Conservation (phyloP, 2,888 invertebrate species). For the Phasia obesa region DNA sequence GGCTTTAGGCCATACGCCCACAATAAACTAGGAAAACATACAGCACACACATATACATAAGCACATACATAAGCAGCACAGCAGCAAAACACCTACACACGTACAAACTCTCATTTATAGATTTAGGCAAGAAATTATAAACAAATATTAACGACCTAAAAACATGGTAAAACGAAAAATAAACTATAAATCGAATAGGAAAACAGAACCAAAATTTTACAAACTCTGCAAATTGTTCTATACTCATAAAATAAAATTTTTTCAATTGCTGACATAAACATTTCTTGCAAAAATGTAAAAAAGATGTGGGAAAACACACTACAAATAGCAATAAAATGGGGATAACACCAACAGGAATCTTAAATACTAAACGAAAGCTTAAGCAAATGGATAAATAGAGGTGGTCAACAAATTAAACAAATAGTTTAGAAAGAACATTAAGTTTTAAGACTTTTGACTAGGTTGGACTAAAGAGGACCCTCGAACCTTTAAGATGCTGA, state of each 20-base stretch:
- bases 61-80: not conserved
- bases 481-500: no score
- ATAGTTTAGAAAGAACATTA: no score
- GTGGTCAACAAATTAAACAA: no score
- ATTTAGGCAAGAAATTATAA: constrained; percentile 47
- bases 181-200: constrained; percentile 4
- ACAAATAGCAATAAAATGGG: not conserved
- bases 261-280: constrained; percentile 60
- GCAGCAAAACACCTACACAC: not conserved
- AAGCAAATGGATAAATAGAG: no score
- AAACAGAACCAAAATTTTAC: constrained; percentile 15
- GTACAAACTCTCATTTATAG: not conserved
- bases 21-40: constrained; percentile 41
- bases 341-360: not conserved
- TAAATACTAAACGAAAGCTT: no score
- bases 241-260: constrained; percentile 10
- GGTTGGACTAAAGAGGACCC: no score
- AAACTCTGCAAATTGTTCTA: constrained; percentile 43
- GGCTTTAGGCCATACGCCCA: constrained; percentile 57
- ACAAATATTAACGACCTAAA: constrained; percentile 60
- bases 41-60: constrained; percentile 8
- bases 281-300: constrained; percentile 42
- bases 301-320: not conserved
- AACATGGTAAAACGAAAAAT: constrained; percentile 4
- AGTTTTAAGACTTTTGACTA: no score